Percentiles rank a stretch among this genome's conserved stretches.
These are phyloP conservation scores for Manduca sexta DNA, from an alignment of 1,140 invertebrate genomes.

Conservation along the genomic window DNA sequence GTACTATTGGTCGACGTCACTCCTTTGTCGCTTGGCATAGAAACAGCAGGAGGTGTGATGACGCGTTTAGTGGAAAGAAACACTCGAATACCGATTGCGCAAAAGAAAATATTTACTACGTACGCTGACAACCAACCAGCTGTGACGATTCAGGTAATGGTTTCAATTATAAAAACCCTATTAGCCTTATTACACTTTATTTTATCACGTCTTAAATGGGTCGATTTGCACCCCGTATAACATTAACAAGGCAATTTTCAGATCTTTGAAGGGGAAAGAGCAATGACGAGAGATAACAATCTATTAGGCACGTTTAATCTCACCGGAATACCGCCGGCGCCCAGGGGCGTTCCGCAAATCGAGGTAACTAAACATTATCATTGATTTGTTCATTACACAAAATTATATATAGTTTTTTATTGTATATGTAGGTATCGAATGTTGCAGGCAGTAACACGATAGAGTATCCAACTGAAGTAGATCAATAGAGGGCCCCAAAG, in stretches of 20 bases:
- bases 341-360: slow-evolving; percentile 75
- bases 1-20: slow-evolving; percentile 82
- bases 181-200: background rate
- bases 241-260: no score
- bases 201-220: no score
- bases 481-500: no score
- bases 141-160: slow-evolving; percentile 81
- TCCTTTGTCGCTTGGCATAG: slow-evolving; percentile 81
- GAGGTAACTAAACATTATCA: slow-evolving; percentile 63
- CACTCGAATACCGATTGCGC: slow-evolving; percentile 80
- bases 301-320: slow-evolving; percentile 85
- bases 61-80: slow-evolving; percentile 80
- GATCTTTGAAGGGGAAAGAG: slow-evolving; percentile 85
- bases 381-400: no score
- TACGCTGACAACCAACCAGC: slow-evolving; percentile 82
- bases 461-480: no score
- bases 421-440: no score
- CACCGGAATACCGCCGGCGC: slow-evolving; percentile 81
- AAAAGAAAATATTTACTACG: slow-evolving; percentile 79
- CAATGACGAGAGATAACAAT: slow-evolving; percentile 87
- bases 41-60: slow-evolving; percentile 81
- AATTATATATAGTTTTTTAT: no score
- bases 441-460: no score
- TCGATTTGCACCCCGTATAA: no score
- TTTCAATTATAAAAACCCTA: background rate